Conservation (phyloP, 2,797 vertebrate genomes). For the Spinus pinus region DNA sequence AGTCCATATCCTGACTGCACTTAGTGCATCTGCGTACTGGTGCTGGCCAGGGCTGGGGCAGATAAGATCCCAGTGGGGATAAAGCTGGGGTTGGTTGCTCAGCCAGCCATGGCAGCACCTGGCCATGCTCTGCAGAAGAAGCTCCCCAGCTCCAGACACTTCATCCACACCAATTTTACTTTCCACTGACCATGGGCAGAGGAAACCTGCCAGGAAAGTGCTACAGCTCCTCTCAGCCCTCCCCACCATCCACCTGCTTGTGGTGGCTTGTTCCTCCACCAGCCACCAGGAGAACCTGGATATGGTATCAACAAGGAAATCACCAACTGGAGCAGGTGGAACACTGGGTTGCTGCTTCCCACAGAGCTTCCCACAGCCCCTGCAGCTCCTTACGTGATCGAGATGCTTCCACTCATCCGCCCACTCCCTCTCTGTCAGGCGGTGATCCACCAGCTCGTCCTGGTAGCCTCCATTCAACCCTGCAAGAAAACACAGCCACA, state of each 20-base stretch:
- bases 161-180: neutral
- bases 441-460: constrained; percentile 96
- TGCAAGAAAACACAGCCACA: constrained; percentile 61
- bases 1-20: neutral
- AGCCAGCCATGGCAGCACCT: neutral
- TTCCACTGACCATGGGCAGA: neutral
- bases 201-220: neutral
- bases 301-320: neutral
- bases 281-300: neutral
- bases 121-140: neutral
- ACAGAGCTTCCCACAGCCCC: neutral
- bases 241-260: neutral
- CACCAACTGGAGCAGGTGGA: neutral
- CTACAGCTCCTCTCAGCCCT: neutral
- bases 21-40: neutral
- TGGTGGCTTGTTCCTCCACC: neutral
- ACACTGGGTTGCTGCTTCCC: neutral
- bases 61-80: neutral
- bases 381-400: constrained; percentile 87
- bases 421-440: constrained; percentile 97
- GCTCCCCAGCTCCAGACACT: neutral
- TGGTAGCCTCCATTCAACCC: constrained; percentile 93
- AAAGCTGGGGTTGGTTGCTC: neutral
- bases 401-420: constrained; percentile 99
- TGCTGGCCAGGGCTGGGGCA: neutral